Evolutionary conservation across 1,140 invertebrate genomes (phyloP).

Genomic region (Rhynchophorus ferrugineus): DNA sequence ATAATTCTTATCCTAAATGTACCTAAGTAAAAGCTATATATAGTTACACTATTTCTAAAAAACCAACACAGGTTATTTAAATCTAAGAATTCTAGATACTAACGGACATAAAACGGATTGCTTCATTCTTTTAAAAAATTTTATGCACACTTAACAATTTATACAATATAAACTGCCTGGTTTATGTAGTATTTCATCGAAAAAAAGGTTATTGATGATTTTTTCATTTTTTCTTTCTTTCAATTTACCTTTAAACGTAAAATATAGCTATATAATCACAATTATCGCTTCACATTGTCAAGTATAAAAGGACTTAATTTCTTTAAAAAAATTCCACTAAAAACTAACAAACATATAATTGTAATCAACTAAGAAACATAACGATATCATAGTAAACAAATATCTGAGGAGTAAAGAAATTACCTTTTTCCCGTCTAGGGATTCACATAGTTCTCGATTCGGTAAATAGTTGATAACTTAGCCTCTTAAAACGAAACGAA

Average conservation of each 20-base stretch:
- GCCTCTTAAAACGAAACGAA: not conserved
- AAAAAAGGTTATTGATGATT: too few relatives aligned
- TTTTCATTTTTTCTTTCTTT: too few relatives aligned
- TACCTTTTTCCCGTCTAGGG: not conserved
- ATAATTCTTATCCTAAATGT: slow-evolving; percentile 5
- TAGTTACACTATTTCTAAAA: slow-evolving; percentile 18
- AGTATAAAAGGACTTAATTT: slow-evolving; percentile 32
- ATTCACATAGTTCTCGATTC: not conserved
- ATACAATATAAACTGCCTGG: slow-evolving; percentile 6
- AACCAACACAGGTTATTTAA: slow-evolving; percentile 24
- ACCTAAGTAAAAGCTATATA: slow-evolving; percentile 15
- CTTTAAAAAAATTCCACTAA: slow-evolving; percentile 39
- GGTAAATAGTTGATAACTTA: not conserved
- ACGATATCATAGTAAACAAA: slow-evolving; percentile 26
- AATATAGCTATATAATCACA: slow-evolving; percentile 35
- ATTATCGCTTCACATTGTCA: slow-evolving; percentile 28
- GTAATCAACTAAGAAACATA: slow-evolving; percentile 39
- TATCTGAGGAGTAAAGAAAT: slow-evolving; percentile 11
- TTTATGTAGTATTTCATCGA: slow-evolving; percentile 21
- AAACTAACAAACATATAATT: slow-evolving; percentile 41
- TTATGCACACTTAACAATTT: slow-evolving; percentile 17
- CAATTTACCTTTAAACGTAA: slow-evolving; percentile 29
- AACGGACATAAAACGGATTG: slow-evolving; percentile 21
- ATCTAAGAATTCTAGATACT: slow-evolving; percentile 23
- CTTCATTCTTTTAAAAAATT: slow-evolving; percentile 16